Evolutionary conservation across 23 tunicate genomes (phyloP).

Genomic region (Diplosoma virens): DNA sequence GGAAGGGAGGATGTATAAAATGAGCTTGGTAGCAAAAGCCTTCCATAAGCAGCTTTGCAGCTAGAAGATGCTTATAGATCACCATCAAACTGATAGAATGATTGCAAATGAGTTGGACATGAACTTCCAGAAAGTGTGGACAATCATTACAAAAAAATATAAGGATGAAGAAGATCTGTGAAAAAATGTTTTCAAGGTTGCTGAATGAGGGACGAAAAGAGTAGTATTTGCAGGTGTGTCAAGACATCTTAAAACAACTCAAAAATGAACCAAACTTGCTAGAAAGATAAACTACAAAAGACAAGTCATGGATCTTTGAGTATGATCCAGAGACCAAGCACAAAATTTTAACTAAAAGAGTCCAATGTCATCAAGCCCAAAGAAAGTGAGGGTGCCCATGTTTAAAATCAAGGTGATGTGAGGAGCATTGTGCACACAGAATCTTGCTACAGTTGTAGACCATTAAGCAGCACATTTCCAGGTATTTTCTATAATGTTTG

Average conservation of each 20-base stretch:
- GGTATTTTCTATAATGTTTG: not conserved
- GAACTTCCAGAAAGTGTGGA: conserved; percentile 3
- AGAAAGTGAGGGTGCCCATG: conserved; percentile 4
- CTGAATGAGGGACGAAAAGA: conserved; percentile 1
- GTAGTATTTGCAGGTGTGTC: conserved; percentile 9
- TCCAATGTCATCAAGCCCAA: not conserved
- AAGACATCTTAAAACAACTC: not conserved
- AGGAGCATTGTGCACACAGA: conserved; percentile 8
- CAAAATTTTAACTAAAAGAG: not conserved
- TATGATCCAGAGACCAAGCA: not conserved
- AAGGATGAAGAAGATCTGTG: conserved; percentile 15
- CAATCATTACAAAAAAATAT: conserved; percentile 10
- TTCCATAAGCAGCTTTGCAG: not conserved
- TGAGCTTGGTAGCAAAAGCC: not conserved
- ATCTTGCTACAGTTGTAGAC: not conserved
- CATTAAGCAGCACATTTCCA: conserved; percentile 8
- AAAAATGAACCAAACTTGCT: conserved; percentile 10
- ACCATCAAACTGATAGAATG: not conserved
- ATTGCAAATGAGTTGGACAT: conserved; percentile 18
- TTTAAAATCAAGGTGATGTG: not conserved
- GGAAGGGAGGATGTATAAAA: conserved; percentile 5
- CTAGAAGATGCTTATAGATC: not conserved
- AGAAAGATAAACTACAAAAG: not conserved
- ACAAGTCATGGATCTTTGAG: not conserved
- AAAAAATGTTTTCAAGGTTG: conserved; percentile 7